Percentiles rank a stretch among this genome's conserved stretches.
phyloP scores from a whole-genome alignment of 2,797 vertebrate genomes.

The Smutsia temminckii region DNA sequence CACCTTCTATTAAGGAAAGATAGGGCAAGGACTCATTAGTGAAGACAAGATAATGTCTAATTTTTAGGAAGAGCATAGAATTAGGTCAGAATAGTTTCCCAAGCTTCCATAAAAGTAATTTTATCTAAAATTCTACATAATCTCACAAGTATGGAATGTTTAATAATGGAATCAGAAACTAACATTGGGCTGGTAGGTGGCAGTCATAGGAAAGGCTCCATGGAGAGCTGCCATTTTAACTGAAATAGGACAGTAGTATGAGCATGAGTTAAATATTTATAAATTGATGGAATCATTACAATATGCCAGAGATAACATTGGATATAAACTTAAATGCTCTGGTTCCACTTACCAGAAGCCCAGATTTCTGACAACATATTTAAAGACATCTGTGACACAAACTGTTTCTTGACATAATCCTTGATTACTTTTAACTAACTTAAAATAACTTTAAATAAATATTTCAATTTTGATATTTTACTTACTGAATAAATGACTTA shows the following conservation, averaged over 20 bases:
- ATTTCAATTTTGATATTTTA: neutral
- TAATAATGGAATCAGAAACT: neutral
- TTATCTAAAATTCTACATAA: constrained; percentile 8
- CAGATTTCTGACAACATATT: neutral
- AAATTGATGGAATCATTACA: neutral
- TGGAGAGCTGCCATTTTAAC: neutral
- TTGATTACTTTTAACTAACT: neutral
- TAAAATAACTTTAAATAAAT: neutral
- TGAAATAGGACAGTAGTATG: neutral
- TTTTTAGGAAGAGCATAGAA: constrained; percentile 6
- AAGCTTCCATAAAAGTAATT: constrained; percentile 1
- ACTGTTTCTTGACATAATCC: neutral
- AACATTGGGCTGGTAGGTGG: neutral
- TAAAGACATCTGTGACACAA: neutral
- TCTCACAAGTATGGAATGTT: neutral
- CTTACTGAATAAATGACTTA: neutral
- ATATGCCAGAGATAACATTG: neutral
- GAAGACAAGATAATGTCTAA: neutral
- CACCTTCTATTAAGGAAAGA: constrained; percentile 2
- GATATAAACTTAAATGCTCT: neutral
- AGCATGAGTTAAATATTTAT: neutral
- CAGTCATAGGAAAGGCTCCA: neutral
- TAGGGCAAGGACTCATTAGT: neutral
- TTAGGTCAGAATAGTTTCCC: constrained; percentile 1
- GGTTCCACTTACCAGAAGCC: neutral